Percentiles rank a stretch among this genome's conserved stretches.
Conservation (phyloP, 2,113 vertebrate genomes). For the Natator depressus region DNA sequence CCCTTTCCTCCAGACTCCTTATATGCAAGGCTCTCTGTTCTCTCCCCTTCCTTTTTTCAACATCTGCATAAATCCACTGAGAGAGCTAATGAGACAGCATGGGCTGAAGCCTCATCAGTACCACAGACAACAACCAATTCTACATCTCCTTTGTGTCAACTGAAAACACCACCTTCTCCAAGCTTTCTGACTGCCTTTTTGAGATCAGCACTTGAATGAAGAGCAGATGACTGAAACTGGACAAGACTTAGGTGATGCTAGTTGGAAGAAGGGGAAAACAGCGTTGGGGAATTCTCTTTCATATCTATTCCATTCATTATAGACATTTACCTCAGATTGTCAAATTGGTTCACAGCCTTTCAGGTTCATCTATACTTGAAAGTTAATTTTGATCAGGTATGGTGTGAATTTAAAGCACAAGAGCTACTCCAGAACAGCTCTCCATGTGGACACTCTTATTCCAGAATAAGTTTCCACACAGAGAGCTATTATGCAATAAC, state of each 20-base stretch:
- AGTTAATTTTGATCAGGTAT: background rate
- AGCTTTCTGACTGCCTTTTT: background rate
- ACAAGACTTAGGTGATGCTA: background rate
- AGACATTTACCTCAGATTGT: background rate
- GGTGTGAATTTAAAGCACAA: background rate
- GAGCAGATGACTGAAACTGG: background rate
- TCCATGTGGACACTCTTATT: background rate
- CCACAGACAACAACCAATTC: background rate
- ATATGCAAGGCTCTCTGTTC: background rate
- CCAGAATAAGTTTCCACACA: background rate
- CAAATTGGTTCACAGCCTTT: background rate
- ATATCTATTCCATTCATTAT: background rate
- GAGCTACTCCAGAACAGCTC: background rate
- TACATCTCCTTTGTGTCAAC: background rate
- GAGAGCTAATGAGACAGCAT: background rate
- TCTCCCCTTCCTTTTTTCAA: background rate
- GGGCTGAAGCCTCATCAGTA: background rate
- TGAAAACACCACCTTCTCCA: background rate
- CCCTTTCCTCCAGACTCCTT: background rate
- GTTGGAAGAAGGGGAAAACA: background rate
- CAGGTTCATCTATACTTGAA: background rate
- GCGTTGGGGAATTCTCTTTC: background rate
- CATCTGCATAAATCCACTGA: background rate
- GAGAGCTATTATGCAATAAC: background rate
- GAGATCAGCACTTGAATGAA: background rate